A percentile compares a stretch with the other conserved stretches of the same genome.
Evolutionary conservation across 2,113 vertebrate species (phyloP).

Genomic region (Regulus satrapa): DNA sequence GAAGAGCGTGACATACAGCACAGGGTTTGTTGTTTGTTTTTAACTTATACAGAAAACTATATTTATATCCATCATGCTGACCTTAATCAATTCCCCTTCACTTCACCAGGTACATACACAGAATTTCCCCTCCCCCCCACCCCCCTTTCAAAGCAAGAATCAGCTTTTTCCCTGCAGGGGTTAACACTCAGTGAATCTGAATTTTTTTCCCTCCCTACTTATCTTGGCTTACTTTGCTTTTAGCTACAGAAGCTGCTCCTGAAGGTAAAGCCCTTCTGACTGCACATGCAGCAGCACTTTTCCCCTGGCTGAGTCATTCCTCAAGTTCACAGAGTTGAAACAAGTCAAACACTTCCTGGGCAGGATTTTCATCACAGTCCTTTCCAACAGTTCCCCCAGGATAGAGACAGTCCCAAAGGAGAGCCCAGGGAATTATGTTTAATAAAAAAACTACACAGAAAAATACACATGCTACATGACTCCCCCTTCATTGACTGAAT

Average conservation of each 20-base stretch:
- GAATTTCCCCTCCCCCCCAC: fast-evolving
- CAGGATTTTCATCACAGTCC: neutral
- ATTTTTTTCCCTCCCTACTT: neutral
- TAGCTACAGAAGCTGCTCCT: neutral
- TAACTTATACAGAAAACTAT: neutral
- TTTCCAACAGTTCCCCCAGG: neutral
- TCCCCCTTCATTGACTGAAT: neutral
- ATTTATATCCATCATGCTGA: neutral
- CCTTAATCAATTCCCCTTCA: neutral
- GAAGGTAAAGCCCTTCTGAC: neutral
- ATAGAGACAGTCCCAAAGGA: neutral
- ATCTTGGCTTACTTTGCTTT: neutral
- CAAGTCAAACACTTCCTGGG: neutral
- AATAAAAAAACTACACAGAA: neutral
- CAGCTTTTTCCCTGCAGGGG: neutral
- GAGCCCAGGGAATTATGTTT: neutral
- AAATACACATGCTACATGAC: neutral
- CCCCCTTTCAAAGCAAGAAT: neutral
- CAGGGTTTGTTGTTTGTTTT: neutral
- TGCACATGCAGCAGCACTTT: neutral
- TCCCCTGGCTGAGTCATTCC: neutral
- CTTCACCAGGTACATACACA: neutral
- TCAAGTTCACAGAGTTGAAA: neutral
- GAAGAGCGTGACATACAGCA: fast-evolving
- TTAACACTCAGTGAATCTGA: neutral